A percentile compares a stretch with the other conserved stretches of the same genome.
Evolutionary conservation across 2,797 vertebrate genomes (phyloP).

Genomic region (Morus bassanus): DNA sequence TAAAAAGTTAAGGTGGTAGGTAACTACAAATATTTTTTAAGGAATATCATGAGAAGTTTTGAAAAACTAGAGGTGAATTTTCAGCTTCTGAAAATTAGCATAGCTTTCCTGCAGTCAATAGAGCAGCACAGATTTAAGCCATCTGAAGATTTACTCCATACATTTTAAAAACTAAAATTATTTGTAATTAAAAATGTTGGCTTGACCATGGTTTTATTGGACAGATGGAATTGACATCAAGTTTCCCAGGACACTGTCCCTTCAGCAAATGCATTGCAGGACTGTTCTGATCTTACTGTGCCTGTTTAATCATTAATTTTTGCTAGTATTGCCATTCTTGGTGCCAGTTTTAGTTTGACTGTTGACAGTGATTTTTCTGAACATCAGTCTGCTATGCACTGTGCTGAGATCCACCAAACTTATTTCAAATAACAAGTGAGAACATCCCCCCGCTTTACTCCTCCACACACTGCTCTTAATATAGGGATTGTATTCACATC

Average conservation of each 20-base stretch:
- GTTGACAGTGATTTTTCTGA: conserved; percentile 38
- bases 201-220: neutral
- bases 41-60: neutral
- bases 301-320: neutral
- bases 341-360: conserved; percentile 6
- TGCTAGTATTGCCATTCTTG: neutral
- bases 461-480: conserved; percentile 58
- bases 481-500: conserved; percentile 63
- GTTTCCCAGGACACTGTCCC: neutral
- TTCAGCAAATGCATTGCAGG: neutral
- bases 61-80: neutral
- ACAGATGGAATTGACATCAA: neutral
- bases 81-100: neutral
- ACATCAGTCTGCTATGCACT: conserved; percentile 12
- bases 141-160: neutral
- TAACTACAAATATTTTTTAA: neutral
- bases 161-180: neutral
- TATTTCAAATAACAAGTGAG: conserved; percentile 55
- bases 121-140: neutral
- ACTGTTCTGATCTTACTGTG: neutral
- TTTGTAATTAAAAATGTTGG: neutral
- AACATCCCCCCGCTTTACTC: conserved; percentile 46
- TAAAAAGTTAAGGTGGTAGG: neutral
- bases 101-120: neutral
- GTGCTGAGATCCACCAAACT: conserved; percentile 44